Conservation (phyloP, 2,113 vertebrate species). For the Mesembrinibis cayennensis region DNA sequence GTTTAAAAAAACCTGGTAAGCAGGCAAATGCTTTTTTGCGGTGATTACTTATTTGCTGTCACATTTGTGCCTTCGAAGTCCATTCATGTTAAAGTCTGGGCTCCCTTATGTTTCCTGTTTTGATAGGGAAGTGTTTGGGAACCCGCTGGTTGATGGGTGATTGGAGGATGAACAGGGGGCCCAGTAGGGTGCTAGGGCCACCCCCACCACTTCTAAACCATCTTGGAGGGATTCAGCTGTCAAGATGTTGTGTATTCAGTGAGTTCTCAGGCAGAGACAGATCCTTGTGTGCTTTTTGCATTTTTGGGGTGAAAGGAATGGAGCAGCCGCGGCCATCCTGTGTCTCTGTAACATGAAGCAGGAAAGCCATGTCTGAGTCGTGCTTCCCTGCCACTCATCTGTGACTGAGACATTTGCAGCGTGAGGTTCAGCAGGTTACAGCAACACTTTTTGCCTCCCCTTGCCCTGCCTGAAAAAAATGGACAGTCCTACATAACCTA, state of each 20-base stretch:
- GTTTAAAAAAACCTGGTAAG: not conserved
- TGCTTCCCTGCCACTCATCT: not conserved
- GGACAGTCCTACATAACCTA: not conserved
- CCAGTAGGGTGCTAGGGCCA: not conserved
- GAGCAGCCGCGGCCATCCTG: not conserved
- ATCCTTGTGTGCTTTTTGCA: not conserved
- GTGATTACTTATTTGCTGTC: conserved; percentile 14
- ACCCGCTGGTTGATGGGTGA: not conserved
- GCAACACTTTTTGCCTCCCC: not conserved
- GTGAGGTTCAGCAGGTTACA: not conserved
- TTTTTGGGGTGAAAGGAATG: not conserved
- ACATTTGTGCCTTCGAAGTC: not conserved
- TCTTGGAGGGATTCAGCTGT: not conserved
- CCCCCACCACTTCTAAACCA: not conserved
- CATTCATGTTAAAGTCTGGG: not conserved
- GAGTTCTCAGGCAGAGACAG: not conserved
- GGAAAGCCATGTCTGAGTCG: not conserved
- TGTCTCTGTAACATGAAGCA: not conserved
- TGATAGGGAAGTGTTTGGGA: not conserved
- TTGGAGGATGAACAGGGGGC: not conserved
- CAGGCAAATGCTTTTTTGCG: not conserved
- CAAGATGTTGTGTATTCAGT: not conserved
- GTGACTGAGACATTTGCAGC: not conserved
- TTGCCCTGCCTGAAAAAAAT: not conserved
- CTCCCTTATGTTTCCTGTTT: not conserved